Evolutionary conservation across 2,113 vertebrate species (phyloP).

Genomic region (Pteropus alecto): DNA sequence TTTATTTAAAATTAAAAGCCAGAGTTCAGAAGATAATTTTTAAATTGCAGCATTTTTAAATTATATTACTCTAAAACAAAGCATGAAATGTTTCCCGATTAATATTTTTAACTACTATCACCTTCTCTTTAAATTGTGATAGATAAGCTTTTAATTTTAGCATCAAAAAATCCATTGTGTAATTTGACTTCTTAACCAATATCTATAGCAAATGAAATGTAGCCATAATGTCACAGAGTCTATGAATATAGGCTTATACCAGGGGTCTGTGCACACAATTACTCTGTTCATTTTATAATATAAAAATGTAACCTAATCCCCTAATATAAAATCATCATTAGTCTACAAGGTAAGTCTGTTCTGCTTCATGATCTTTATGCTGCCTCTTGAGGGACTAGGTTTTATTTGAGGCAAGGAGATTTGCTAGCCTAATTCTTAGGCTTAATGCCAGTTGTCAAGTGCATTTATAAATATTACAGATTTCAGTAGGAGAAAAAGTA

Average conservation of each 20-base stretch:
- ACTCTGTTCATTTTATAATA: background rate
- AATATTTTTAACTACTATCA: background rate
- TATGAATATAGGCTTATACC: background rate
- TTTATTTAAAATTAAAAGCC: background rate
- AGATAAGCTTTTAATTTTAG: background rate
- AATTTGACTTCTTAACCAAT: background rate
- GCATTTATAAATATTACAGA: conserved; percentile 40
- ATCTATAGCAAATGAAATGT: background rate
- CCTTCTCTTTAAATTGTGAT: background rate
- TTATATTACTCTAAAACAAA: background rate
- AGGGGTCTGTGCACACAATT: background rate
- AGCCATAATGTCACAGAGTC: background rate
- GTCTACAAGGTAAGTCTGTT: background rate
- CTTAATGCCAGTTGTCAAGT: conserved; percentile 37
- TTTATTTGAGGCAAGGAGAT: conserved; percentile 19
- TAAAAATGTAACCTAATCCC: background rate
- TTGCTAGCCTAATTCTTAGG: conserved; percentile 40
- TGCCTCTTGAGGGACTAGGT: background rate
- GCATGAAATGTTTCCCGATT: background rate
- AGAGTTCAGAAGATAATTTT: background rate
- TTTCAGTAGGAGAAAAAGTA: background rate
- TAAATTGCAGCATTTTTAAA: background rate
- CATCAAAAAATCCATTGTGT: background rate
- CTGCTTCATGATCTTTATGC: background rate
- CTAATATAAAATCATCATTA: conserved; percentile 9